These are phyloP conservation scores for Cecidostiba fungosa DNA, from an alignment of 2,888 invertebrate genomes.

Conservation along the genomic window DNA sequence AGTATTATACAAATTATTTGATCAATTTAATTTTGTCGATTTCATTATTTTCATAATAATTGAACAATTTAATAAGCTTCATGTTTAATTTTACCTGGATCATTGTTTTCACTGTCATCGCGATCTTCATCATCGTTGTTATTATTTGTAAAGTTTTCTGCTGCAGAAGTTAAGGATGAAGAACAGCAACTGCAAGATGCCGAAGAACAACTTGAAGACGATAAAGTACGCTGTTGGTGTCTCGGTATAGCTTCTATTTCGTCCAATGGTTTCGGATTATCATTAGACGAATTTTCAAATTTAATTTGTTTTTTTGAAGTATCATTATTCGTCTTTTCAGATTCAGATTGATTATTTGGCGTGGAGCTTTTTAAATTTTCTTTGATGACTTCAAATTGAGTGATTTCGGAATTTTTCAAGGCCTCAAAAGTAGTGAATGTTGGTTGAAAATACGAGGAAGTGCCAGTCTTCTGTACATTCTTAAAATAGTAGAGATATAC, in stretches of 20 bases:
- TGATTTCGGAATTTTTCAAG: conserved; percentile 48
- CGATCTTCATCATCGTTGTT: not conserved
- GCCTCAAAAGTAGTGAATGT: not conserved
- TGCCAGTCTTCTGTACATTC: conserved; percentile 17
- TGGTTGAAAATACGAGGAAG: conserved; percentile 16
- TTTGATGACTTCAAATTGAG: conserved; percentile 60
- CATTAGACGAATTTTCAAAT: not conserved
- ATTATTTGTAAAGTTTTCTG: not conserved
- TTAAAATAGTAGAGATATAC: not conserved
- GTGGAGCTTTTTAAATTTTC: conserved; percentile 43
- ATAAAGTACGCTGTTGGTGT: conserved; percentile 18
- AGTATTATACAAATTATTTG: no score
- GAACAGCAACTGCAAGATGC: not conserved
- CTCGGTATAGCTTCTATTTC: not conserved
- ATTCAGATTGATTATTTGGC: not conserved
- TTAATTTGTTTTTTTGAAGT: not conserved
- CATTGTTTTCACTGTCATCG: not conserved
- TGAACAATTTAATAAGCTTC: not conserved
- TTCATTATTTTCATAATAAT: not conserved
- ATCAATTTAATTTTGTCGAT: no score
- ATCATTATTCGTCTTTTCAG: not conserved
- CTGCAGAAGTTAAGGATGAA: not conserved
- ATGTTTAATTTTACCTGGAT: not conserved
- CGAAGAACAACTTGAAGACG: conserved; percentile 3
- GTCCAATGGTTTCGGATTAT: not conserved